Base-by-base conservation (phyloP, 2,888 invertebrate genomes). In the Tetranychus piercei region DNA sequence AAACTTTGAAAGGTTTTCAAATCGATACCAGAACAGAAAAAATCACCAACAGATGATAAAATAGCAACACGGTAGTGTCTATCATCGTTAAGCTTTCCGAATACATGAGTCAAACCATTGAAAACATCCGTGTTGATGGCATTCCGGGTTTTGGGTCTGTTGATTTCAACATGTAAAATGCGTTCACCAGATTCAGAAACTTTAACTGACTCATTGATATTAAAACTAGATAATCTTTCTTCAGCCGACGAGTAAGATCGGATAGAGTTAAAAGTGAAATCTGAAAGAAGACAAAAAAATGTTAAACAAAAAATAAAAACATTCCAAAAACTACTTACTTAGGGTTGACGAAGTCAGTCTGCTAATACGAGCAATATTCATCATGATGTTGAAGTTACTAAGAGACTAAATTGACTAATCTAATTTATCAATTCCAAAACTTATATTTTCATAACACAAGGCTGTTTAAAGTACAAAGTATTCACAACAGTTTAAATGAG, bases 21-120 rank as follows among this genome's bases (percentile, higher is more conserved):
- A 81, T 92, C 92, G 77, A 92, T 85, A 67, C 93, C 96, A 78
- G 91, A 89, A 78, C 89, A 89, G 81, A 95, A 97, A 77, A 88
- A 83, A 83, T 89, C 91, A 55, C 96, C 97, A 78, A 88, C 86
- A 0, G 88, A 96, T 18, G 91, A 90, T 6, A 99, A 80, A 0
- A 99, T 87, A 73, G 97, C 86, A 0, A 88, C 90, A 80, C 96
- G 86, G 81, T 95, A 96, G 76, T 94, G 88, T 11, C 88, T 84
- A 82, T 93, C 89, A 0, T 85, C 83, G 77, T 87, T 87, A 44
- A 99, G 83, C 9, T 86, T 82, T 34, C 88, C 83, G 80, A 97
- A 96, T 81, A 94, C 94, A 76, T 87, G 84, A 70, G 86, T 86
- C 76, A 95, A 86, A 82, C 96, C 95, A 72, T 84, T 84, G 78